These are phyloP conservation scores for Microhierax caerulescens DNA, from an alignment of 2,797 vertebrate species.

Conservation along the genomic window DNA sequence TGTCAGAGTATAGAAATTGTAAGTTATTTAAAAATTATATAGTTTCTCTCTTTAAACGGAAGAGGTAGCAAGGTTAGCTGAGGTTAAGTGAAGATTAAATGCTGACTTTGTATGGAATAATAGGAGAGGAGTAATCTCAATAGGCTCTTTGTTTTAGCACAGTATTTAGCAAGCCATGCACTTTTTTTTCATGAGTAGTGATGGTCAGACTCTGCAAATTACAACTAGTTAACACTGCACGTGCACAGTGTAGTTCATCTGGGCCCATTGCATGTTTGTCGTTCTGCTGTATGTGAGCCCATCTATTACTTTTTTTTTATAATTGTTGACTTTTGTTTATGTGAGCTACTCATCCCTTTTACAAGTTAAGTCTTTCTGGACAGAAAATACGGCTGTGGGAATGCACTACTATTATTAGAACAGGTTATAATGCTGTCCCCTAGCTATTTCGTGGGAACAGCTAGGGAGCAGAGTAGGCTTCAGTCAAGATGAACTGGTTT, in stretches of 20 bases:
- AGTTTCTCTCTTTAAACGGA: neutral
- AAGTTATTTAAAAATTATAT: neutral
- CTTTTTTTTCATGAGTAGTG: neutral
- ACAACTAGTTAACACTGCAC: accelerated
- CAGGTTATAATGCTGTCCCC: neutral
- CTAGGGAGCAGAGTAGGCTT: neutral
- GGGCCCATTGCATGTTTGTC: neutral
- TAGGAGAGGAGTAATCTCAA: neutral
- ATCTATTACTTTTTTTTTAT: neutral
- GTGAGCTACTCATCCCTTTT: neutral
- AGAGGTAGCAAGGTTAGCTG: neutral
- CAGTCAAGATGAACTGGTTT: neutral
- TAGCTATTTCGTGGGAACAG: neutral
- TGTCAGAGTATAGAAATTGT: neutral
- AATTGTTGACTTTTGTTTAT: neutral
- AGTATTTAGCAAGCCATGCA: neutral
- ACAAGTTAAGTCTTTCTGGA: neutral
- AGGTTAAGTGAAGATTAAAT: neutral
- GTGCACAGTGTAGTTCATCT: neutral
- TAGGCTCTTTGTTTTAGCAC: neutral
- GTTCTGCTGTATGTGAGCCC: neutral
- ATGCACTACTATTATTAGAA: neutral
- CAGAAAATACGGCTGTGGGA: neutral
- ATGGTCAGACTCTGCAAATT: neutral
- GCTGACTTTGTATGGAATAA: neutral